Percentiles rank a stretch among this genome's conserved stretches.
These are phyloP conservation scores for Sminthopsis crassicaudata DNA, from an alignment of 2,113 vertebrate genomes.

Conservation along the genomic window DNA sequence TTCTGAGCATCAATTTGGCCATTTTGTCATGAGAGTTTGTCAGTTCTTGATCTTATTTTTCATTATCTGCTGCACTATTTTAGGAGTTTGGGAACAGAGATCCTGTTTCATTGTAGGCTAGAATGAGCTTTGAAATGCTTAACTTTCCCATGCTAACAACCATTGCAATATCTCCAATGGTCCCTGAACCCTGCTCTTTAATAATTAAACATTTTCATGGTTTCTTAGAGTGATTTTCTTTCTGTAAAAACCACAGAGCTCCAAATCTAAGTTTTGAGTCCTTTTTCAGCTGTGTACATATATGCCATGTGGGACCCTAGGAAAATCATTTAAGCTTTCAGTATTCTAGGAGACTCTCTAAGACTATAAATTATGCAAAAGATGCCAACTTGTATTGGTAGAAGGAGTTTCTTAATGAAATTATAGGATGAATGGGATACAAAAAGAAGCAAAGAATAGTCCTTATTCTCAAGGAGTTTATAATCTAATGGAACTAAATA, in stretches of 20 bases:
- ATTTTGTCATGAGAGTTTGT: neutral
- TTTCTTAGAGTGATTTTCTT: neutral
- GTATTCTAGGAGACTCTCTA: neutral
- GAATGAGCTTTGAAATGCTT: neutral
- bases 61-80: neutral
- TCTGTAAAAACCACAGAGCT: neutral
- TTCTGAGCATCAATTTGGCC: neutral
- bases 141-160: neutral
- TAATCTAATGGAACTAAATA: neutral
- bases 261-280: neutral
- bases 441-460: neutral
- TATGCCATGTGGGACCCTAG: neutral
- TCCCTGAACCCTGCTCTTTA: neutral
- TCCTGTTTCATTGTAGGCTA: neutral
- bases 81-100: neutral
- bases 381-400: neutral
- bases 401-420: neutral
- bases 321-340: neutral
- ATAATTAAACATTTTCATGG: neutral
- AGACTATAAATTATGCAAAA: neutral
- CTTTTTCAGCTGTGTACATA: neutral
- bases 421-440: neutral
- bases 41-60: neutral
- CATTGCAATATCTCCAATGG: neutral
- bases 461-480: neutral